Evolutionary conservation across 2,797 vertebrate species (phyloP), one percentile per base, ranked within the genome.

Genomic region (Nothura maculosa): DNA sequence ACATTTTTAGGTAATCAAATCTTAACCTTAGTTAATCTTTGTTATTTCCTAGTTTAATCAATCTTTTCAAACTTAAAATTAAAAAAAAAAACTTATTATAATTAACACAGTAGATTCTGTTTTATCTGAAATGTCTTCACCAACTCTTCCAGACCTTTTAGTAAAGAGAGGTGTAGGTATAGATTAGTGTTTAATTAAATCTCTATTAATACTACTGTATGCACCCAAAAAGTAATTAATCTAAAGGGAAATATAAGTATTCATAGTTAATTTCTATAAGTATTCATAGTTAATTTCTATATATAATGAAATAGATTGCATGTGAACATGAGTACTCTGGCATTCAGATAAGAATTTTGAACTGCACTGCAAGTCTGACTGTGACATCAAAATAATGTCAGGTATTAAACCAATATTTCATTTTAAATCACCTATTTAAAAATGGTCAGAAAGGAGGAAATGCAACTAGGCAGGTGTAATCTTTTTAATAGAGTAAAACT

Each of bases 391-490:
- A 85, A 36, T 34, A 27, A 67, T 48, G 54, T 62, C 12, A 42
- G 55, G 24, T 24, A 61, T 73, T 24, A 93, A 42, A 89, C 62
- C 16, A 20, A 10, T 45, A 36, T 73, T 96, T 86, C 9, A 36
- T 81, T 93, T 94, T 67, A 70, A 83, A 81, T 61, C 81, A 75
- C 13, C 24, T 85, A 40, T 27, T 88, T 24, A 34, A 66, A 87
- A 76, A 16, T 15, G 30, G 11, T 76, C 68, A 87, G 28, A 85
- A 89, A 79, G 21, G 10, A 72, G 34, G 13, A 62, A 82, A 81
- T 85, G 27, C 11, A 68, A 69, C 12, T 50, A 66, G 36, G 36
- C 12, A 21, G 40, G 20, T 52, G 2, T 10, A 57, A n/a, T 50
- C 22, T 75, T 78, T 32, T 72, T 54, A 84, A 11, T 42, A 87